Evolutionary conservation across 2,113 vertebrate species (phyloP), one percentile per base, ranked within the genome.

Genomic region (Noctilio leporinus): DNA sequence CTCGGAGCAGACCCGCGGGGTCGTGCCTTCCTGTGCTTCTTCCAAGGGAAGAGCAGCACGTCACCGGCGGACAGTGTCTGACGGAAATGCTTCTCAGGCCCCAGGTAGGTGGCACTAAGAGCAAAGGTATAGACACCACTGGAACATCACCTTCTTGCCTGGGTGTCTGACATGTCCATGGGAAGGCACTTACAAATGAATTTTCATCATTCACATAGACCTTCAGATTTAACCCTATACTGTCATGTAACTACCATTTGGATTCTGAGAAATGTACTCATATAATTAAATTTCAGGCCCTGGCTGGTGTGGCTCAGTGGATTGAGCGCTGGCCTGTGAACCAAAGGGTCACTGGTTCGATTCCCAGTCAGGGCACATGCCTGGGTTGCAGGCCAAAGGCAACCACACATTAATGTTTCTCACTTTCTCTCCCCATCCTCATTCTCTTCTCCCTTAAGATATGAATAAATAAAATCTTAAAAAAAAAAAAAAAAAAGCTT

Each of bases 11-110:
- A 95, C 90, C 35, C 70, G 7, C 76, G 93, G 89, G 76, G 86
- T 89, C 0, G 7, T 84, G 92, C 83, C 95, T 93, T 67, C 83
- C 72, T 15, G 82, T 81, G 93, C 89, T 24, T 80, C 53, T 1
- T 47, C 55, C 4, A 97, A 93, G 26, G 88, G 87, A 26, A 85
- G 28, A 91, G 40, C 64, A 0, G 75, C 91, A 2, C 35, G 92
- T 86, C 98, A 98, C 83, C 94, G 97, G 40, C 93, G 96, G 95
- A 95, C 97, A 6, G 51, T 95, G 83, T 98, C 98, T 7, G 98
- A 98, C 72, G 98, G 98, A 94, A 98, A 43, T 64, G 92, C 95
- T 84, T 95, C 94, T 72, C 93, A 51, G 38, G 70, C 67, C 20
- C 90, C 95, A 97, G 82, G 98, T 98, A 84, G 45, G 98, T 97